Conservation (phyloP, 1,140 invertebrate genomes). For the Agrypnia vestita region DNA sequence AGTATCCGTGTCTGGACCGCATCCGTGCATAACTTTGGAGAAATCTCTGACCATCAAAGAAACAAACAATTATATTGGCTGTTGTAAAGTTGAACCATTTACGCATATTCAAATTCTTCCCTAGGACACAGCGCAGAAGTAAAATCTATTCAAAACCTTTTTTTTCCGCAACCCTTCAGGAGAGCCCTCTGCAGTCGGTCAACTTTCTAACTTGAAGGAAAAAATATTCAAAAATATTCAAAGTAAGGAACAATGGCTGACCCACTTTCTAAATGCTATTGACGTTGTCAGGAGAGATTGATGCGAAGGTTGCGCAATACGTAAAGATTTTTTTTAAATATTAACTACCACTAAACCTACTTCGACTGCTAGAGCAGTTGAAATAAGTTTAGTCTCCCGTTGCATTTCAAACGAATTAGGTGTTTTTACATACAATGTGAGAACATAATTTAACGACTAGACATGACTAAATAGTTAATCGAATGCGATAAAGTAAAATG, state of each 20-base stretch:
- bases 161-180: slow-evolving; percentile 51
- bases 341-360: no score
- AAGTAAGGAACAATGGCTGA: slow-evolving; percentile 52
- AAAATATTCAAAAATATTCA: slow-evolving; percentile 59
- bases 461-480: no score
- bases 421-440: background rate
- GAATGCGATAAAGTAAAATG: no score
- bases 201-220: slow-evolving; percentile 54
- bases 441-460: no score
- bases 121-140: background rate
- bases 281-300: slow-evolving; percentile 50
- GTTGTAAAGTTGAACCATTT: slow-evolving; percentile 7
- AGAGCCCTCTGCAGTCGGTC: background rate
- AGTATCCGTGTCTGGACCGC: no score
- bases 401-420: slow-evolving; percentile 4
- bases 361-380: no score
- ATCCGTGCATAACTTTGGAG: slow-evolving; percentile 11
- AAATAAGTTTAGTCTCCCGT: slow-evolving; percentile 4
- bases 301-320: slow-evolving; percentile 49
- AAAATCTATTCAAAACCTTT: slow-evolving; percentile 26
- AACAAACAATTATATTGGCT: slow-evolving; percentile 1
- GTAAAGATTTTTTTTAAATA: slow-evolving; percentile 10
- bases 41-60: background rate
- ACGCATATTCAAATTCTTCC: slow-evolving; percentile 13
- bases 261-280: slow-evolving; percentile 56